phyloP scores from a whole-genome alignment of 2,113 vertebrate genomes.

The Burhinus bistriatus region DNA sequence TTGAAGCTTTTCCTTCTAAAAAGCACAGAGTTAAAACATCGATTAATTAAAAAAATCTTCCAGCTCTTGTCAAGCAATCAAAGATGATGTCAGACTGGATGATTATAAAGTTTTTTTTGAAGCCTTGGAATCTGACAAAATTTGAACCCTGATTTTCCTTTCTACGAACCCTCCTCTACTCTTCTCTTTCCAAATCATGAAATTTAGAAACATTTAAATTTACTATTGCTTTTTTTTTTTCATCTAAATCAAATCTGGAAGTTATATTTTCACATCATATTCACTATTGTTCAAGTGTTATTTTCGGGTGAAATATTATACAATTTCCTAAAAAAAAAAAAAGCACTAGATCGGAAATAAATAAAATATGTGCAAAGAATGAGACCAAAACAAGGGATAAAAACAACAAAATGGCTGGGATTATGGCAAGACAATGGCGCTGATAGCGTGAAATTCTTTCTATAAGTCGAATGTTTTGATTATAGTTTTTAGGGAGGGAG shows the following conservation, averaged over 20 bases:
- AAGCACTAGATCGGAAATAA: not conserved
- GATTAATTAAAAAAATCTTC: not conserved
- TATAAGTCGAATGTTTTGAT: not conserved
- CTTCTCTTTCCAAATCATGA: not conserved
- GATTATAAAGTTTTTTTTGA: not conserved
- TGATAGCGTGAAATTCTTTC: not conserved
- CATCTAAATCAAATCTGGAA: not conserved
- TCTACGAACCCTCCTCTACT: not conserved
- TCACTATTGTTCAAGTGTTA: not conserved
- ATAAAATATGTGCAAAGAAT: not conserved
- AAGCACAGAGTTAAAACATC: not conserved
- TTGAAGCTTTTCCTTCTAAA: not conserved
- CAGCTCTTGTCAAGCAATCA: not conserved
- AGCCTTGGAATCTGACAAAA: not conserved
- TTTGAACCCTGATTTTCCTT: not conserved
- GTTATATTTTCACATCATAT: not conserved
- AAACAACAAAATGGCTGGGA: fast-evolving
- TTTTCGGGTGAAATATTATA: not conserved
- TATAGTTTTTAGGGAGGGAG: not conserved
- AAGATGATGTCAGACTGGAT: not conserved
- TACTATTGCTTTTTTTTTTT: not conserved
- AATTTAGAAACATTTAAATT: not conserved
- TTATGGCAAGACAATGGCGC: not conserved
- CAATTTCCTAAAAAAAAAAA: not conserved
- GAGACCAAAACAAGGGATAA: not conserved